Conservation (phyloP, 2,888 invertebrate species). For the Stegana nigrithorax region DNA sequence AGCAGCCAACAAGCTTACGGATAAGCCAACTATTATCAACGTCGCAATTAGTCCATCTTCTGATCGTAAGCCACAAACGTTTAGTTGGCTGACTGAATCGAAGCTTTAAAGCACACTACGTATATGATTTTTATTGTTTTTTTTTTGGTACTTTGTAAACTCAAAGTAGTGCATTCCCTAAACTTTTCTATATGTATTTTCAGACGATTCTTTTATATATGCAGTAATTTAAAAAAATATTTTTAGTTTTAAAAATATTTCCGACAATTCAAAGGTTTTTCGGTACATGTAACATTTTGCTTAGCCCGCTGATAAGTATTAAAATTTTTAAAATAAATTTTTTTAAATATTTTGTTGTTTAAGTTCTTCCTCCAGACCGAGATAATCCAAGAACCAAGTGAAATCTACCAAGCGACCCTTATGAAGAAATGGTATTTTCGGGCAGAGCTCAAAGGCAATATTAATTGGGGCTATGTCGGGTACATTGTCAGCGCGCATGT, state of each 20-base stretch:
- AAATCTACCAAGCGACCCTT: slow-evolving; percentile 65
- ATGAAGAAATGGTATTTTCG: slow-evolving; percentile 64
- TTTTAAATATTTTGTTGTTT: slow-evolving; percentile 41
- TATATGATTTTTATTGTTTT: slow-evolving; percentile 13
- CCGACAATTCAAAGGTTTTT: not conserved
- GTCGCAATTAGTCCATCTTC: slow-evolving; percentile 89
- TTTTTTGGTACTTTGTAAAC: slow-evolving; percentile 37
- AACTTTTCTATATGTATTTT: slow-evolving; percentile 32
- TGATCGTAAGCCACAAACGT: slow-evolving; percentile 90
- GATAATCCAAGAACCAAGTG: slow-evolving; percentile 59
- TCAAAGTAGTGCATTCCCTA: slow-evolving; percentile 48
- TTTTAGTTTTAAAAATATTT: slow-evolving; percentile 2
- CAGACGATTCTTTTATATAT: not conserved
- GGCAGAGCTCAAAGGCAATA: slow-evolving; percentile 66
- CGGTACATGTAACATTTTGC: not conserved
- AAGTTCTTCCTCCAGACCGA: slow-evolving; percentile 63
- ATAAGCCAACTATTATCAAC: slow-evolving; percentile 89
- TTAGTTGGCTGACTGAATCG: slow-evolving; percentile 92
- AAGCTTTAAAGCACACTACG: slow-evolving; percentile 76
- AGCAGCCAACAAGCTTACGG: slow-evolving; percentile 75
- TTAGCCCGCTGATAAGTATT: slow-evolving; percentile 13
- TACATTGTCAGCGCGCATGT: slow-evolving; percentile 71
- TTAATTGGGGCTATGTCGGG: slow-evolving; percentile 64
- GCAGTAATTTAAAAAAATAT: not conserved
- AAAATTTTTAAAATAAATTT: slow-evolving; percentile 1